phyloP scores from a whole-genome alignment of 2,113 vertebrate genomes.

The Thunnus maccoyii region DNA sequence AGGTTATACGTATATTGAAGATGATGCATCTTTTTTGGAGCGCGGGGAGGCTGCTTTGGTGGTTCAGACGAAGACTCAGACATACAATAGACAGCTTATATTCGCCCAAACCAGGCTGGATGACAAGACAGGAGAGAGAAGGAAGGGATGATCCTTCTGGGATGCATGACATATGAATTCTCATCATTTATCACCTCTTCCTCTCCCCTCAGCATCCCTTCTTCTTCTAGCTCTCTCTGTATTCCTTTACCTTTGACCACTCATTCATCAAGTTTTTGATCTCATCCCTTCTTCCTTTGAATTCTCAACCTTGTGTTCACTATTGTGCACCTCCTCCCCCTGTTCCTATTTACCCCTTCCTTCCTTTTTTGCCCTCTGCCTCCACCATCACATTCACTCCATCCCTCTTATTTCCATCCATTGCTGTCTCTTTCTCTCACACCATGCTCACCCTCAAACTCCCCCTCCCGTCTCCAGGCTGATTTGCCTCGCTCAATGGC shows the following conservation, averaged over 20 bases:
- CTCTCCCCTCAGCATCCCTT: not conserved
- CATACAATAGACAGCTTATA: conserved; percentile 66
- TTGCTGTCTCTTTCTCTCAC: conserved; percentile 39
- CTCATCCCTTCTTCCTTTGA: conserved; percentile 21
- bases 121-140: conserved; percentile 42
- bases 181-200: conserved; percentile 25
- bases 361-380: conserved; percentile 25
- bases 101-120: conserved; percentile 47
- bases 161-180: conserved; percentile 47
- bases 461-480: conserved; percentile 52
- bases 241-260: conserved; percentile 9
- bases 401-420: conserved; percentile 30
- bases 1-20: not conserved
- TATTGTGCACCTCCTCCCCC: conserved; percentile 21
- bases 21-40: not conserved
- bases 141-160: conserved; percentile 64
- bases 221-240: conserved; percentile 16
- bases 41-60: conserved; percentile 21
- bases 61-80: conserved; percentile 19
- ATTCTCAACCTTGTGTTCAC: conserved; percentile 18
- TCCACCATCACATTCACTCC: conserved; percentile 8
- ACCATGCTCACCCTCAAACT: conserved; percentile 11
- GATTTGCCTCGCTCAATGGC: conserved; percentile 77
- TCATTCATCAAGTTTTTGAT: not conserved
- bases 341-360: conserved; percentile 25